Evolutionary conservation across 2,797 vertebrate genomes (phyloP).

Genomic region (Scomberomorus guttatus): DNA sequence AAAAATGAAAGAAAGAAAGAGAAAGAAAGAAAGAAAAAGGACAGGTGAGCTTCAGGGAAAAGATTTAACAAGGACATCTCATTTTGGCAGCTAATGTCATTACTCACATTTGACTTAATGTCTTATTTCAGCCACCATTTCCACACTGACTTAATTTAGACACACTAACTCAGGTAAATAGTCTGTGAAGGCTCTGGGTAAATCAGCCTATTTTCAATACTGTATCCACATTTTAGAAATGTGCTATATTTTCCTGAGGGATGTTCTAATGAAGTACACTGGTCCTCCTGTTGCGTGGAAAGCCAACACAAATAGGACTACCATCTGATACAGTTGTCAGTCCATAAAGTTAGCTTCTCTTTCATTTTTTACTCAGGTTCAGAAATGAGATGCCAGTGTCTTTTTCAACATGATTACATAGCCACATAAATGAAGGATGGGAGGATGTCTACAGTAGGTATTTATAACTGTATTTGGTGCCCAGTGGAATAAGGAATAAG

Average conservation of each 20-base stretch:
- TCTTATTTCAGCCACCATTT: slow-evolving; percentile 22
- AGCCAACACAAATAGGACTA: slow-evolving; percentile 6
- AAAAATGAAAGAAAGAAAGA: too few relatives aligned
- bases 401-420: not conserved
- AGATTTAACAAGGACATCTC: slow-evolving; percentile 32
- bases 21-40: not conserved
- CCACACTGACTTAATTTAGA: slow-evolving; percentile 21
- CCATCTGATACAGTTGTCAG: not conserved
- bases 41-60: slow-evolving; percentile 30
- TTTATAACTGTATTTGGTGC: slow-evolving; percentile 10
- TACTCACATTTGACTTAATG: slow-evolving; percentile 29
- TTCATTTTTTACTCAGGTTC: slow-evolving; percentile 4
- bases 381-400: not conserved
- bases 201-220: not conserved
- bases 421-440: not conserved
- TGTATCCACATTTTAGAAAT: slow-evolving; percentile 11
- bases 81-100: slow-evolving; percentile 34
- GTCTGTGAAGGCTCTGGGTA: not conserved
- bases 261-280: not conserved
- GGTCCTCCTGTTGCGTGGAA: not conserved
- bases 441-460: slow-evolving; percentile 12
- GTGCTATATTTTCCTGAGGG: not conserved
- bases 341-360: not conserved
- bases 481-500: slow-evolving; percentile 6
- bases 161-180: not conserved